Evolutionary conservation across 2,113 vertebrate species (phyloP).

Genomic region (Gallinago media): DNA sequence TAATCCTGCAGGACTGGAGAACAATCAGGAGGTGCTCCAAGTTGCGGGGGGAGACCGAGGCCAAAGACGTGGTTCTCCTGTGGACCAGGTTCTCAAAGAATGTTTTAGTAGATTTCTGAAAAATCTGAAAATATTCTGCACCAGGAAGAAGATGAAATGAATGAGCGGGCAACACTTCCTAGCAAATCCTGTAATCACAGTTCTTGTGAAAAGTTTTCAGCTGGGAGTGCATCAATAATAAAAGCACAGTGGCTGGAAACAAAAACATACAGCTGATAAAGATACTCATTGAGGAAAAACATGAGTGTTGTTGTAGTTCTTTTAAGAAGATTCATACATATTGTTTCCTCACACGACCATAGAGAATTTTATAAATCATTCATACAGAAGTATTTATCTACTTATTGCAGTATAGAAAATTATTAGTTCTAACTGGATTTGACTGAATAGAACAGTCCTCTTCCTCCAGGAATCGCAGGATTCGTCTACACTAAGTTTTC

Average conservation of each 20-base stretch:
- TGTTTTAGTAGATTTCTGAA: background rate
- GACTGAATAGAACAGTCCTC: background rate
- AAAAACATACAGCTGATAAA: background rate
- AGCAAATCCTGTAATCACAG: background rate
- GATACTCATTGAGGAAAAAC: background rate
- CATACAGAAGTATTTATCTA: background rate
- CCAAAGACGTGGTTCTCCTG: accelerated
- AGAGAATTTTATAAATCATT: background rate
- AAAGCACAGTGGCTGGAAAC: background rate
- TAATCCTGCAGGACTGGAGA: background rate
- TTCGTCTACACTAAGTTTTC: background rate
- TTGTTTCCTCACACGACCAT: background rate
- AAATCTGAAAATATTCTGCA: background rate
- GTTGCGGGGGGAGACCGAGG: accelerated
- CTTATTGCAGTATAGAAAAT: background rate
- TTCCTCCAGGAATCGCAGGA: background rate
- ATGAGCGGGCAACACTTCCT: background rate
- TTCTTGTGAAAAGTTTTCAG: background rate
- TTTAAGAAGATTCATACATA: background rate
- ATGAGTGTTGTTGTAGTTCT: background rate
- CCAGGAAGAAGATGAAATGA: background rate
- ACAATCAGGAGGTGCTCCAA: background rate
- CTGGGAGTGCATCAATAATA: background rate
- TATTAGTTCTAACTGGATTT: background rate
- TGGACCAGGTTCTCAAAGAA: background rate